Percentiles rank a stretch among this genome's conserved stretches.
These are phyloP conservation scores for Vidua chalybeata DNA, from an alignment of 2,113 vertebrate species.

Conservation along the genomic window DNA sequence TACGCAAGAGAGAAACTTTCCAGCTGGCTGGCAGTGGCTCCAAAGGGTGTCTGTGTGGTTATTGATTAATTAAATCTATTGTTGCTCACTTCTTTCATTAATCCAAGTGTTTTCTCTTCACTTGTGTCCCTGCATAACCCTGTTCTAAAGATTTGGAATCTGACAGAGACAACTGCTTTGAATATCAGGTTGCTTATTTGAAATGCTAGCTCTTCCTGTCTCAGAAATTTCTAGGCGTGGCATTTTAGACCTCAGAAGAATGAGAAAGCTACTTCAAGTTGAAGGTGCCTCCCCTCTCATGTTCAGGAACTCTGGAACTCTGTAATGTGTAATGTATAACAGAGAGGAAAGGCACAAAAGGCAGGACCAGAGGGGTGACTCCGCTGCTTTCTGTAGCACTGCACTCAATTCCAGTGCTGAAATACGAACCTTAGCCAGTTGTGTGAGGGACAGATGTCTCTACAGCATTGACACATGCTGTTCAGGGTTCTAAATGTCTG, in stretches of 20 bases:
- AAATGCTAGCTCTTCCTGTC: conserved; percentile 9
- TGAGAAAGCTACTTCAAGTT: not conserved
- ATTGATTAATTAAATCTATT: conserved; percentile 64
- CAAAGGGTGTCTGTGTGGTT: conserved; percentile 39
- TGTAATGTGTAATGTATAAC: not conserved
- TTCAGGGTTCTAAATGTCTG: not conserved
- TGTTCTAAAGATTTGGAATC: not conserved
- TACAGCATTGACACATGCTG: not conserved
- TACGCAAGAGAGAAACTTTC: conserved; percentile 60
- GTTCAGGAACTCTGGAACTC: not conserved
- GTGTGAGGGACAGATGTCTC: not conserved
- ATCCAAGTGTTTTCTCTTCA: conserved; percentile 43
- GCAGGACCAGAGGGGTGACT: not conserved
- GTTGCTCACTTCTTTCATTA: conserved; percentile 61
- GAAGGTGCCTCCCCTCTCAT: not conserved
- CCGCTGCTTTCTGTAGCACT: not conserved
- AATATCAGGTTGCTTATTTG: conserved; percentile 18
- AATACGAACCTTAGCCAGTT: not conserved
- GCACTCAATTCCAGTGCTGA: not conserved
- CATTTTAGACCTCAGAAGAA: conserved; percentile 14
- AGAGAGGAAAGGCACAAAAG: not conserved
- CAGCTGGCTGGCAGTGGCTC: conserved; percentile 57
- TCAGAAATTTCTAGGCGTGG: conserved; percentile 12
- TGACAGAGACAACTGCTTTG: not conserved
- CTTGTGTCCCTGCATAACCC: conserved; percentile 31